Evolutionary conservation across 92 coral and sea anemone species (phyloP).

Genomic region (Zoanthus sansibaricus): DNA sequence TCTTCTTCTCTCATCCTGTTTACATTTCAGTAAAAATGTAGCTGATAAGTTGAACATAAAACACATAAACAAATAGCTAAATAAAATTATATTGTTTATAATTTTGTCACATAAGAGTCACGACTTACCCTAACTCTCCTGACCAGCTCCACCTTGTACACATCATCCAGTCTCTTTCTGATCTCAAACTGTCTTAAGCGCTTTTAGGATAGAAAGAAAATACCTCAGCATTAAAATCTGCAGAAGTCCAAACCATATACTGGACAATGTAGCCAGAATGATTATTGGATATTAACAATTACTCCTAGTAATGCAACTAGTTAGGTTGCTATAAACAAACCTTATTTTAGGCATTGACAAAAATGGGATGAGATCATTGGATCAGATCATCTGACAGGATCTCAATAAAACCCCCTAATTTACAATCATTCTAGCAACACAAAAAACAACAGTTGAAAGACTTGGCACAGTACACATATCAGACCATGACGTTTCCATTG

Average conservation of each 20-base stretch:
- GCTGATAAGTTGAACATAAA: background rate
- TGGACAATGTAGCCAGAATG: too few species aligned
- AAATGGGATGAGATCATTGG: background rate
- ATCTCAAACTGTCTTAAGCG: slow-evolving; percentile 89
- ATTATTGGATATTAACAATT: too few species aligned
- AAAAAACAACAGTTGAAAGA: background rate
- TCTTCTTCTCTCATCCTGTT: slow-evolving; percentile 81
- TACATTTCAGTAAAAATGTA: background rate
- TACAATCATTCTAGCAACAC: too few species aligned
- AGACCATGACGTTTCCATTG: too few species aligned
- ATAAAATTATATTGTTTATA: background rate
- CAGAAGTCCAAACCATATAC: too few species aligned
- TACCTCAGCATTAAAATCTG: too few species aligned
- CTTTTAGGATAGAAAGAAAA: slow-evolving; percentile 47
- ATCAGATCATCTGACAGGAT: background rate
- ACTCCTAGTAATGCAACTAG: too few species aligned
- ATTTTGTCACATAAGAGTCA: background rate
- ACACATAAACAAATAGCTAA: background rate
- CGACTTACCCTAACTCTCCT: slow-evolving; percentile 85
- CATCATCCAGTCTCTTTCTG: slow-evolving; percentile 91
- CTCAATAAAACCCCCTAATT: background rate
- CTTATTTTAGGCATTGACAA: background rate
- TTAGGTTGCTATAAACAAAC: too few species aligned
- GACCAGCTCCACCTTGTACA: slow-evolving; percentile 93
- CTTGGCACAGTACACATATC: background rate